Percentiles rank a stretch among this genome's conserved stretches.
phyloP scores from a whole-genome alignment of 2,113 vertebrate genomes.

The Prolemur simus region DNA sequence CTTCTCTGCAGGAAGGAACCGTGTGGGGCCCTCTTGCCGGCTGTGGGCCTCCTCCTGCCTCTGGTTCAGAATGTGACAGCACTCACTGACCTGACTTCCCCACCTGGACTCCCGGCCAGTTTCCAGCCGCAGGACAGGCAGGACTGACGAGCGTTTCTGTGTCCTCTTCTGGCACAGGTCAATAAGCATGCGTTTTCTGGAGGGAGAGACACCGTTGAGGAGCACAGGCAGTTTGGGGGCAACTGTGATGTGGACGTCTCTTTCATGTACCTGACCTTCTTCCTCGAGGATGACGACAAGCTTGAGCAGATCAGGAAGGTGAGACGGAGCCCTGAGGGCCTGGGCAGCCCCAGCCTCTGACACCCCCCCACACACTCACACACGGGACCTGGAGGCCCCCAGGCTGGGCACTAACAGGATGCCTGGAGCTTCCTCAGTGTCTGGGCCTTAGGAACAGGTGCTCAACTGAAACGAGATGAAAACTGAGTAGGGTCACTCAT shows the following conservation, averaged over 20 bases:
- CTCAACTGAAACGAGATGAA: accelerated
- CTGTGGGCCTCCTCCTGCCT: accelerated
- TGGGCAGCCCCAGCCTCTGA: background rate
- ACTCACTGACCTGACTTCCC: background rate
- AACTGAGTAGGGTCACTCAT: accelerated
- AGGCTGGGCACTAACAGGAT: too few species aligned
- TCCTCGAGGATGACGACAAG: slow-evolving; percentile 95
- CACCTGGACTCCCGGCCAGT: accelerated
- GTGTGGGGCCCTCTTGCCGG: accelerated
- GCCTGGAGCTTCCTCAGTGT: accelerated
- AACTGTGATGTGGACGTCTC: slow-evolving; percentile 96
- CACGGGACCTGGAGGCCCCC: background rate
- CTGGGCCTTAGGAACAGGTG: background rate
- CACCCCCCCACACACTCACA: background rate
- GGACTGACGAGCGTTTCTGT: accelerated
- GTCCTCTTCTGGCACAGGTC: slow-evolving; percentile 84
- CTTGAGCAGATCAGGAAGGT: slow-evolving; percentile 96
- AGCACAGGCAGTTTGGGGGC: slow-evolving; percentile 93
- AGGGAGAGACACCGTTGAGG: slow-evolving; percentile 95
- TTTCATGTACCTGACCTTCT: slow-evolving; percentile 98
- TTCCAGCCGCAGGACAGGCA: accelerated
- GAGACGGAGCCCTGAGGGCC: background rate
- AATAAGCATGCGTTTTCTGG: slow-evolving; percentile 98
- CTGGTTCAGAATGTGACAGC: background rate
- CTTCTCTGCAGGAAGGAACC: background rate